phyloP scores from a whole-genome alignment of 2,797 vertebrate genomes.

The Uromys caudimaculatus region DNA sequence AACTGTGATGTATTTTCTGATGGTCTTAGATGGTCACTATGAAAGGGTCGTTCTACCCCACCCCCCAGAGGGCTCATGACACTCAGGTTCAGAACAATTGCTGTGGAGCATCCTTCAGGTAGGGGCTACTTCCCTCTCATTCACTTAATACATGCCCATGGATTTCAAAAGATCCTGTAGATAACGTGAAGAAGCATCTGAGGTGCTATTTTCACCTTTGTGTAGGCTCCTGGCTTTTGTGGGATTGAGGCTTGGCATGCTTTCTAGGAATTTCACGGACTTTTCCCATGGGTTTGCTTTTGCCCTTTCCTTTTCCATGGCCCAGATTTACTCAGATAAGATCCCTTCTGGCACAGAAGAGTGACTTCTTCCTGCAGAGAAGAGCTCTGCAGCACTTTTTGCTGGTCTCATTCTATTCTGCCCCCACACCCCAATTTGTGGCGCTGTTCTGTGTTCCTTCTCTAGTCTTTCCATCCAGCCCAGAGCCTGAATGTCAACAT shows the following conservation, averaged over 20 bases:
- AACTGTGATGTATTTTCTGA: background rate
- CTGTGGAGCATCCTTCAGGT: background rate
- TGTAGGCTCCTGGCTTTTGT: background rate
- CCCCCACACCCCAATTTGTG: too few relatives aligned
- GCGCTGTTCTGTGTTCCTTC: background rate
- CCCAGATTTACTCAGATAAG: background rate
- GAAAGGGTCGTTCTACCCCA: background rate
- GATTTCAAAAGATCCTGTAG: too few relatives aligned
- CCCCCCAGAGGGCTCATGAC: background rate
- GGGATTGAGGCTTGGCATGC: background rate
- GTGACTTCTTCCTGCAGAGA: too few relatives aligned
- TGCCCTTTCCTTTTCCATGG: too few relatives aligned
- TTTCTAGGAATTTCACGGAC: background rate
- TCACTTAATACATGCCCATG: background rate
- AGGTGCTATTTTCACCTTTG: background rate
- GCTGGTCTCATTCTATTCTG: background rate
- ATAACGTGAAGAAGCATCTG: background rate
- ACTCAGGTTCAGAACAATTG: background rate
- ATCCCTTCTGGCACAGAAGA: background rate
- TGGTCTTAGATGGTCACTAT: background rate
- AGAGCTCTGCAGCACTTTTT: background rate
- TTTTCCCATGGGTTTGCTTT: background rate
- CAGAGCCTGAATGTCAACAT: background rate
- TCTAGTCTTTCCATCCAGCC: background rate
- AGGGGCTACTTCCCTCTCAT: background rate